A percentile compares a stretch with the other conserved stretches of the same genome.
Evolutionary conservation across 1,140 invertebrate species (phyloP).

Genomic region (Mamestra configurata): DNA sequence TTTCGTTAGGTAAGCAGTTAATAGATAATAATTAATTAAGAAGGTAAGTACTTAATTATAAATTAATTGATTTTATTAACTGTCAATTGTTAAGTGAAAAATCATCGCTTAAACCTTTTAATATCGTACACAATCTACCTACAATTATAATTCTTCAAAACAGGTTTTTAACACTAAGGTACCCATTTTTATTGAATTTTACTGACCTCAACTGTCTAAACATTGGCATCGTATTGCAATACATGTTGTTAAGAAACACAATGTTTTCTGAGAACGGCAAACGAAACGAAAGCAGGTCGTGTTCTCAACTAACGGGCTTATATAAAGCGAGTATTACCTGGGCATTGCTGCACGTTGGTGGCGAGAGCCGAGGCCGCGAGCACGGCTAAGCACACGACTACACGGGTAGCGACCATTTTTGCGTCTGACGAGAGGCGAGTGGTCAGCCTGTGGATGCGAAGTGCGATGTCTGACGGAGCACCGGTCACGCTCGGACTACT

Average conservation of each 20-base stretch:
- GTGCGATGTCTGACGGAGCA: slow-evolving; percentile 10
- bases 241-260: not conserved
- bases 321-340: slow-evolving; percentile 33
- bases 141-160: no score
- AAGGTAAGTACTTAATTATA: no score
- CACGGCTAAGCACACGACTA: slow-evolving; percentile 10
- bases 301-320: slow-evolving; percentile 33
- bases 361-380: slow-evolving; percentile 21
- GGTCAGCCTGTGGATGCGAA: not conserved
- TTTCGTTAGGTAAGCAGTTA: not conserved
- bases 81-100: no score
- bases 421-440: slow-evolving; percentile 1
- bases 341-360: slow-evolving; percentile 9
- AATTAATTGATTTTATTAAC: no score
- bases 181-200: not conserved
- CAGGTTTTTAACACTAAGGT: no score
- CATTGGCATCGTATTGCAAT: not conserved
- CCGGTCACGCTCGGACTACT: slow-evolving; percentile 25
- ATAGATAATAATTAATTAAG: not conserved
- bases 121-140: no score
- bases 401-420: slow-evolving; percentile 17
- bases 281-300: slow-evolving; percentile 30
- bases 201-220: not conserved
- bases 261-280: slow-evolving; percentile 17
- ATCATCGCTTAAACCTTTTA: no score